A percentile compares a stretch with the other conserved stretches of the same genome.
phyloP scores from a whole-genome alignment of 2,113 vertebrate genomes.

The Tor tambroides region DNA sequence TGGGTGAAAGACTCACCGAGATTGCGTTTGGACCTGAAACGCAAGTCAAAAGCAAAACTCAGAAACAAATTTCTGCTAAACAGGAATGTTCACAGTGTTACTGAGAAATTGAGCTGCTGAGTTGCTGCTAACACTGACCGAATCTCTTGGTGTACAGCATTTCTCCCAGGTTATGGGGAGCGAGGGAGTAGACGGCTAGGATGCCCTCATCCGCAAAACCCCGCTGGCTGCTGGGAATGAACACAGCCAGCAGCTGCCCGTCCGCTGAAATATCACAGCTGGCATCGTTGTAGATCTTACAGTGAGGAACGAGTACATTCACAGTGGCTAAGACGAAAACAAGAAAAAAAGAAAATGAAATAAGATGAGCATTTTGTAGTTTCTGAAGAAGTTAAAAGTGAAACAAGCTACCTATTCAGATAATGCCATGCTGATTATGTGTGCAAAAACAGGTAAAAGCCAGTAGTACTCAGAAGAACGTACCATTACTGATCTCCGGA shows the following conservation, averaged over 20 bases:
- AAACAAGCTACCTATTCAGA: not conserved
- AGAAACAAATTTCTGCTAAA: not conserved
- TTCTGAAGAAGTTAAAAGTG: not conserved
- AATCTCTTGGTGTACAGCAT: slow-evolving; percentile 99
- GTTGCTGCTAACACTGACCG: slow-evolving; percentile 74
- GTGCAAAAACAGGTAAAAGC: not conserved
- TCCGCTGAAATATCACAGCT: no score
- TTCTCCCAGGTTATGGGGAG: slow-evolving; percentile 97
- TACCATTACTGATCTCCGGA: slow-evolving; percentile 98
- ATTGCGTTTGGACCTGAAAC: slow-evolving; percentile 93
- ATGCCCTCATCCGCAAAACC: slow-evolving; percentile 81
- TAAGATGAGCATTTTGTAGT: not conserved
- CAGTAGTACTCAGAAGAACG: slow-evolving; percentile 8
- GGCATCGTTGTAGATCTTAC: no score
- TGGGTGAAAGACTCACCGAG: slow-evolving; percentile 95
- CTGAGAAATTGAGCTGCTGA: not conserved
- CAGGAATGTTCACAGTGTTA: not conserved
- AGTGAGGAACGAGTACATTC: slow-evolving; percentile 90
- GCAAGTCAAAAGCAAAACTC: not conserved
- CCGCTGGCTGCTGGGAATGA: no score
- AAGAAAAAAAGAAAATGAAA: not conserved
- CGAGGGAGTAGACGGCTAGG: slow-evolving; percentile 95
- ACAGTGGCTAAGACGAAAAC: slow-evolving; percentile 80
- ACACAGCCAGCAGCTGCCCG: no score
- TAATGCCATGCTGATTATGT: not conserved